phyloP scores from a whole-genome alignment of 2,888 invertebrate species.

The Cosmorhoe ocellata region DNA sequence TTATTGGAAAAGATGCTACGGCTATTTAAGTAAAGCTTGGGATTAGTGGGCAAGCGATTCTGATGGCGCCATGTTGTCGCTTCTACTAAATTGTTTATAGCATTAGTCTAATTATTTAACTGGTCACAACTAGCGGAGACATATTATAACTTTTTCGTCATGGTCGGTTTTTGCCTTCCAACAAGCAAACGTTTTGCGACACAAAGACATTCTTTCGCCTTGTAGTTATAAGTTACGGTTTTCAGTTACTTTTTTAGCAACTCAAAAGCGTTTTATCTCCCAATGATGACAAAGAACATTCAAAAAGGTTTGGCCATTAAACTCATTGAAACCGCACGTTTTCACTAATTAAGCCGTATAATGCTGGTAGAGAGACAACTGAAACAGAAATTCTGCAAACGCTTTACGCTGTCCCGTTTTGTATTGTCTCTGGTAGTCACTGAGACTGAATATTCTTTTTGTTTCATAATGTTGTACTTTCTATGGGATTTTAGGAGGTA shows the following conservation, averaged over 20 bases:
- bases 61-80: constrained; percentile 2
- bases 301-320: constrained; percentile 8
- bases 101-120: no score
- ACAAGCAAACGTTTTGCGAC: no score
- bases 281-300: constrained; percentile 1
- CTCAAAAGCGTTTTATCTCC: background rate
- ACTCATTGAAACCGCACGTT: constrained; percentile 51
- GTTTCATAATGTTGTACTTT: background rate
- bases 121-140: background rate
- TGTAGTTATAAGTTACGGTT: no score
- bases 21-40: constrained; percentile 5
- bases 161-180: no score
- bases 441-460: constrained; percentile 4
- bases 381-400: constrained; percentile 40
- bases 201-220: no score
- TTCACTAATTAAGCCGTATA: constrained; percentile 49
- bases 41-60: constrained; percentile 9
- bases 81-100: background rate
- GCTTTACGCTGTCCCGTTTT: constrained; percentile 38
- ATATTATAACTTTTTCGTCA: no score
- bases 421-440: constrained; percentile 16
- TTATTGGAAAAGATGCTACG: constrained; percentile 17
- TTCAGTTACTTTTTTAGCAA: no score
- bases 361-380: constrained; percentile 38
- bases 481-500: background rate